Evolutionary conservation across 2,888 invertebrate genomes (phyloP).

Genomic region (Leptinotarsa tumamoca): DNA sequence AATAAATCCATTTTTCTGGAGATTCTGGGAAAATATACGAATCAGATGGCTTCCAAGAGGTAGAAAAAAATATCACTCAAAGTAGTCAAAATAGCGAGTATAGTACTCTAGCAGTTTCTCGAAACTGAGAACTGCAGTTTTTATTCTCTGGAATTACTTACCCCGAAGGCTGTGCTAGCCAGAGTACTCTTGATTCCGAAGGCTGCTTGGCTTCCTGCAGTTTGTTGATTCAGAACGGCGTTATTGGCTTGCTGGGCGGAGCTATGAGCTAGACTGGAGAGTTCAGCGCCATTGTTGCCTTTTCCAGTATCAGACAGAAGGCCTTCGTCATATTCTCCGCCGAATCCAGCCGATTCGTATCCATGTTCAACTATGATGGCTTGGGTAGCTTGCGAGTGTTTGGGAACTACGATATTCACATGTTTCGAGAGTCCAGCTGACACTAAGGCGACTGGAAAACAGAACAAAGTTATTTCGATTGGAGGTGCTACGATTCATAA

Average conservation of each 20-base stretch:
- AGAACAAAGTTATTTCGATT: no score
- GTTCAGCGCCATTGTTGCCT: conserved; percentile 70
- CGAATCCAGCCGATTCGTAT: conserved; percentile 23
- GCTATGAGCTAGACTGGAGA: conserved; percentile 75
- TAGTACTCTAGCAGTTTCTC: no score
- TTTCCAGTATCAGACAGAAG: conserved; percentile 26
- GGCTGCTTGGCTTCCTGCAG: conserved; percentile 80
- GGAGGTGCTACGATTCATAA: no score
- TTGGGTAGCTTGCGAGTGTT: conserved; percentile 13
- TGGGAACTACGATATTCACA: conserved; percentile 25
- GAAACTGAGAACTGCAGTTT: no score
- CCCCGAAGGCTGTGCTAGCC: conserved; percentile 75
- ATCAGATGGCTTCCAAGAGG: no score
- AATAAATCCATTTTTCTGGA: no score
- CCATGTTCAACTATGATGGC: conserved; percentile 22
- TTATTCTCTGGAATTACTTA: conserved; percentile 36
- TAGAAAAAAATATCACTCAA: no score
- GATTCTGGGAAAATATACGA: no score
- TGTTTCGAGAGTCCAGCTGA: conserved; percentile 24
- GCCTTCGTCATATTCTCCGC: conserved; percentile 16
- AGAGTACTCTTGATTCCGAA: conserved; percentile 79
- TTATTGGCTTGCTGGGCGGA: conserved; percentile 80
- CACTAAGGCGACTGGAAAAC: conserved; percentile 18
- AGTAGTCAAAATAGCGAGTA: no score
- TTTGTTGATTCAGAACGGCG: conserved; percentile 75